Evolutionary conservation across 2,888 invertebrate genomes (phyloP), one percentile per base, ranked within the genome.

Genomic region (Lepidochrysops patricia): DNA sequence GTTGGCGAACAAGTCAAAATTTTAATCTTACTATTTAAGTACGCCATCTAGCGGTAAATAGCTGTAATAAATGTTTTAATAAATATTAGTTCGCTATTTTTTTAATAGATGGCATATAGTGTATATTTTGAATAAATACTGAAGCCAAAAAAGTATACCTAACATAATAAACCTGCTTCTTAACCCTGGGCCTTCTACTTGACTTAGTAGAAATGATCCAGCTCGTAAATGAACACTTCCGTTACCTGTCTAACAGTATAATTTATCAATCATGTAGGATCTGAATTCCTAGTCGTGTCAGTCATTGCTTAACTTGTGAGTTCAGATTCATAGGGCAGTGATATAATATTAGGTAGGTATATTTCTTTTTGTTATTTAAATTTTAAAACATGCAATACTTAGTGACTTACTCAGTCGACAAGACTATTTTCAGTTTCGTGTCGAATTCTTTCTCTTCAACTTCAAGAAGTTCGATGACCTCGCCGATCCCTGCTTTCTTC

Each of bases 401-500:
- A n/a, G n/a, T n/a, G 7, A 58, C 58, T 52, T 35, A 58, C 90
- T 80, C 76, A 1, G 82, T 73, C 34, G 79, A 73, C 57, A 91
- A 70, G 29, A 91, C 79, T 60, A 75, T 80, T 58, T 75, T 70
- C 60, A 91, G 66, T 4, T 84, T 84, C 1, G 76, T 69, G 59
- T 77, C 70, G 32, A 91, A 69, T 5, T 62, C 73, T 52, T 82
- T 76, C 67, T 91, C 90, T 35, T 82, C 78, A 12, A 89, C 72
- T 4, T 84, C 77, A 37, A 72, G 68, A 48, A 90, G 75, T 13
- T 80, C 68, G 12, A 91, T 65, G 23, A 80, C 76, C 13, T 85
- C 75, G 1, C 89, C 90, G 1, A 84, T 64, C 13, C 75, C 76
- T 0, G 70, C 73, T 1, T 63, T 63, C 12, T 67, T 65, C 7